These are phyloP conservation scores for Chrysolina americana DNA, from an alignment of 2,888 invertebrate species.

Conservation along the genomic window DNA sequence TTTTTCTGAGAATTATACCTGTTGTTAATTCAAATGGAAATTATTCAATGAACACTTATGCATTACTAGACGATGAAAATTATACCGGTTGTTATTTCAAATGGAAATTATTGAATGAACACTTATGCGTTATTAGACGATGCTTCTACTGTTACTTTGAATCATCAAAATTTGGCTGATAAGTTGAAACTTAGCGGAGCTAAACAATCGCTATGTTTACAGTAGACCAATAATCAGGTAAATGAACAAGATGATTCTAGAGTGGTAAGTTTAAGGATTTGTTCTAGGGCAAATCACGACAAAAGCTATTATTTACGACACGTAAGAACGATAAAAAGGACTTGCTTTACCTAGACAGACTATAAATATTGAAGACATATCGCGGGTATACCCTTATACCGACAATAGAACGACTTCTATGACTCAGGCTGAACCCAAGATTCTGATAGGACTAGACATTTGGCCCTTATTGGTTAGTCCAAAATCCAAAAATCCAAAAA, in stretches of 20 bases:
- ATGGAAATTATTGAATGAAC: no score
- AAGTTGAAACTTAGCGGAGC: no score
- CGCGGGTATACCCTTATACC: neutral
- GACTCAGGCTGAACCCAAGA: no score
- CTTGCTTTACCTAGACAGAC: neutral
- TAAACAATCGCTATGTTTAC: no score
- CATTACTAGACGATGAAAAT: neutral
- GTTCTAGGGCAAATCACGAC: neutral
- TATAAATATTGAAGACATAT: no score
- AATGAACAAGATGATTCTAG: neutral
- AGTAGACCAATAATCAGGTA: neutral
- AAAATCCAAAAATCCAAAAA: no score
- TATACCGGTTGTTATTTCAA: no score
- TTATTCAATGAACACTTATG: no score
- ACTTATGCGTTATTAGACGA: no score
- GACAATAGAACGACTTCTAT: neutral
- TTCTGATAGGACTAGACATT: constrained; percentile 1
- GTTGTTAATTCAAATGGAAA: neutral
- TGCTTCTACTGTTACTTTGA: neutral
- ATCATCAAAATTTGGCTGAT: neutral
- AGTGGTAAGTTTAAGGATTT: neutral
- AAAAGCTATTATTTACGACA: constrained; percentile 5
- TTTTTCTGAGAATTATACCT: neutral
- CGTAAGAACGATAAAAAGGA: neutral
- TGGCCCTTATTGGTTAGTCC: neutral